These are phyloP conservation scores for Columba guinea DNA, from an alignment of 2,797 vertebrate species.

Conservation along the genomic window DNA sequence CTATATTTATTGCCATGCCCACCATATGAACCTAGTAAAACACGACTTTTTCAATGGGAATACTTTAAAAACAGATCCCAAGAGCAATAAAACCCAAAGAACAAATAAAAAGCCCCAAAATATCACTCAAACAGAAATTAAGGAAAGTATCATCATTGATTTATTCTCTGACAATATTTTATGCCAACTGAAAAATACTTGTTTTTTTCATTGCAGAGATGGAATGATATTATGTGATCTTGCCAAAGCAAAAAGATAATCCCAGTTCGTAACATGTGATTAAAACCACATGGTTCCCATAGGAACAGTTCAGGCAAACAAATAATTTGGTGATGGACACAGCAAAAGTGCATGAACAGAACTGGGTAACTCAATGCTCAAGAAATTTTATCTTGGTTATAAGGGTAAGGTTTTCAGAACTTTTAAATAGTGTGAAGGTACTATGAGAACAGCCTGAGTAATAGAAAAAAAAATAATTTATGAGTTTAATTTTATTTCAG, in stretches of 20 bases:
- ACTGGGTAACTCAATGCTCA: background rate
- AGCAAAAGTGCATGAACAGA: background rate
- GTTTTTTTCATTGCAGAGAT: slow-evolving; percentile 1
- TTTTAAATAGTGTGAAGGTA: background rate
- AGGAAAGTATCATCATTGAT: background rate
- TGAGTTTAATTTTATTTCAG: background rate
- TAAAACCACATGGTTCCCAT: slow-evolving; percentile 52
- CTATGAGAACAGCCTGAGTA: background rate
- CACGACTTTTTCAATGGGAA: background rate
- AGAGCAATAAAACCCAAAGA: background rate
- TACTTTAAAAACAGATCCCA: background rate
- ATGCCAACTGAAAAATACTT: slow-evolving; percentile 27
- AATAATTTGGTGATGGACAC: slow-evolving; percentile 1
- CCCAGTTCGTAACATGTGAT: background rate
- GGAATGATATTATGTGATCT: slow-evolving; percentile 24
- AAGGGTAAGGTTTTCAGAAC: background rate
- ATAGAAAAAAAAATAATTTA: background rate
- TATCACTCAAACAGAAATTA: background rate
- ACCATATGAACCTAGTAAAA: background rate
- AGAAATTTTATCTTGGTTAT: background rate
- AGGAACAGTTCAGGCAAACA: slow-evolving; percentile 36
- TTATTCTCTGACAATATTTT: background rate
- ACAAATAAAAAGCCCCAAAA: background rate
- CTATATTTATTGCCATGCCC: background rate
- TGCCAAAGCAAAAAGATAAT: slow-evolving; percentile 50